Base-by-base conservation (phyloP, 2,113 vertebrate genomes). In the Oncorhynchus kisutch region DNA sequence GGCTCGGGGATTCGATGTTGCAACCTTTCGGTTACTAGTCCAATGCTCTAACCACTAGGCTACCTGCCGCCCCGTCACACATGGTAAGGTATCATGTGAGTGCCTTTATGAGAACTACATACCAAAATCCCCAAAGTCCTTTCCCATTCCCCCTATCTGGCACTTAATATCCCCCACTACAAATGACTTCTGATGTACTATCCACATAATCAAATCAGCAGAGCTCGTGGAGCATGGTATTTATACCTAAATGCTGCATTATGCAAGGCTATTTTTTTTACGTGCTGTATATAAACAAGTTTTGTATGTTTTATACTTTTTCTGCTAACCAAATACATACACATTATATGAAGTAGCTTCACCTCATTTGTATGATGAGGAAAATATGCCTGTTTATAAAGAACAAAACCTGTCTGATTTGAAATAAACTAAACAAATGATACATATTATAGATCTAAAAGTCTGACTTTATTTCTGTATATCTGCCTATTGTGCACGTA, bases 341-440 rank as follows among this genome's bases (percentile, higher is more conserved):
- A 45, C 9, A 9, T 45, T 45, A 86, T 88, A 91, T 92, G 91
- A 93, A 94, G 90, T 92, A 93, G 90, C 39, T 88, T 87, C 82
- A 77, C 72, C 68, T 74, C 72, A 70, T 91, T 89, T 81, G 77
- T 90, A 45, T 45, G 9, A 45, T 45, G 39, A 45, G 39, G 39
- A 89, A 87, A 89, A 84, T 64, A 87, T 67, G 84, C 86, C 85
- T 86, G 82, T 88, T 79, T 81, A 87, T 84, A 78, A 84, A 83
- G 75, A 77, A 81, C 75, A 84, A 45, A 84, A 78, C 22, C 77
- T 77, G 24, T 88, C 75, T 87, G 78, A 75, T 86, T 12, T 39
- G 48, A 78, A 77, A 77, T 76, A 73, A 84, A 68, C 73, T 73
- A 79, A 75, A 31, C 75, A 54, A 69, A 48, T 67, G n/a, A 73